Base-by-base conservation (phyloP, 1,140 invertebrate species). In the Anthonomus grandis region DNA sequence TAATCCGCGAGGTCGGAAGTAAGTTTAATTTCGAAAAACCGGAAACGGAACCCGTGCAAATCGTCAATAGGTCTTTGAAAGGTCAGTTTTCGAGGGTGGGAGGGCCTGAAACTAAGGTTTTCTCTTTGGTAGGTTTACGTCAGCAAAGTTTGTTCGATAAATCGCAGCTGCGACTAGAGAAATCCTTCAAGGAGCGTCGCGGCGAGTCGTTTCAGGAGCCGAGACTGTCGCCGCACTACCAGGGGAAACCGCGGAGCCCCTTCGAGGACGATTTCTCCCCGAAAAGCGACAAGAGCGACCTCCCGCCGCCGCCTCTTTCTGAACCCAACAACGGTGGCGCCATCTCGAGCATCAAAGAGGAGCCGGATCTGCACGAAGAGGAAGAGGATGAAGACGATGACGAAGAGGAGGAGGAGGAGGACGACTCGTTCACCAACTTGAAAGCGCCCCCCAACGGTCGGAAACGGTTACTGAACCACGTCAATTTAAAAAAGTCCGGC, bases 231-330 rank as follows among this genome's bases (percentile, higher is more conserved):
- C 62, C 62, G 4, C 37, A 21, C 18, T 79, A 70, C 62, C 78
- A 73, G 6, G 64, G 74, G 22, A 79, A 81, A 51, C 69, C 78
- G 2, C 76, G 80, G 4, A 83, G 82, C 6, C 77, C 82, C 58
- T 88, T 88, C 75, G 86, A 89, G 64, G 86, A 88, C 66, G 86
- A 88, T 69, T 82, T 88, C 59, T 83, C 83, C 0, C 79, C 82
- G 5, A 76, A 75, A 6, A 76, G 75, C 8, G 74, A 78, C 1
- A 78, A 68, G 58, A 9, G 63, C 0, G 57, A 74, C 64, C 57
- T 4, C 21, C n/a, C n/a, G n/a, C n/a, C n/a, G n/a, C n/a, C n/a
- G n/a, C n/a, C n/a, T n/a, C n/a, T n/a, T n/a, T n/a, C 17, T 36
- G 27, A 67, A 12, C 10, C 12, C 10, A 22, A 17, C 12, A 53